Conservation (phyloP, 1,140 invertebrate species). For the Atta texana region DNA sequence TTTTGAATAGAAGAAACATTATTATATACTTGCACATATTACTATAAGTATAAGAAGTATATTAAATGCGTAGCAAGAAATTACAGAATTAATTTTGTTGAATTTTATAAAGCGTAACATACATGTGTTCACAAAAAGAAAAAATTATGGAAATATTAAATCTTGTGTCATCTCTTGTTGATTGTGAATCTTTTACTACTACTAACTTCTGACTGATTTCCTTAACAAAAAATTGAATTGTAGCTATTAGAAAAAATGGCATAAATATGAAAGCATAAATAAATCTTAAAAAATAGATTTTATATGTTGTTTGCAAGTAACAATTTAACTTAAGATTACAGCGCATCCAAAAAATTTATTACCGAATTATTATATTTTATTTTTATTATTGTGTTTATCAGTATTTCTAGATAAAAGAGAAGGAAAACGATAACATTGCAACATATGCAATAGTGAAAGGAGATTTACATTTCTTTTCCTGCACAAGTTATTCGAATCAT, state of each 20-base stretch:
- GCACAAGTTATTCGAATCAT: constrained; percentile 31
- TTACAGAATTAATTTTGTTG: not conserved
- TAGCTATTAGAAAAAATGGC: not conserved
- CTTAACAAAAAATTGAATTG: not conserved
- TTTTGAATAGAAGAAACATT: not conserved
- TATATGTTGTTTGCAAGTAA: not conserved
- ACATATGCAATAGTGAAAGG: not conserved
- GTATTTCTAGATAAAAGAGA: constrained; percentile 1
- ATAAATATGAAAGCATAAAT: not conserved
- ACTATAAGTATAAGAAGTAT: not conserved
- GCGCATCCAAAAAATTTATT: not conserved
- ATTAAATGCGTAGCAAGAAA: not conserved
- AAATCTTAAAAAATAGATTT: constrained; percentile 5
- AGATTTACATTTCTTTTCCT: constrained; percentile 16
- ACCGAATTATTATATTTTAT: not conserved
- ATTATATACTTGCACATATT: not conserved
- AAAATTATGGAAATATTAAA: not conserved
- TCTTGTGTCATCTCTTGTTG: not conserved
- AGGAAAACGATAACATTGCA: not conserved
- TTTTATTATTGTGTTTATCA: not conserved
- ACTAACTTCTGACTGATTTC: not conserved
- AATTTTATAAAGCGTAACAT: not conserved
- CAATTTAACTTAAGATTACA: not conserved
- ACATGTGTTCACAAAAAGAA: not conserved
- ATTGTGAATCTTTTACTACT: not conserved